Conservation (phyloP, 2,797 vertebrate genomes). For the Danio aesculapii region DNA sequence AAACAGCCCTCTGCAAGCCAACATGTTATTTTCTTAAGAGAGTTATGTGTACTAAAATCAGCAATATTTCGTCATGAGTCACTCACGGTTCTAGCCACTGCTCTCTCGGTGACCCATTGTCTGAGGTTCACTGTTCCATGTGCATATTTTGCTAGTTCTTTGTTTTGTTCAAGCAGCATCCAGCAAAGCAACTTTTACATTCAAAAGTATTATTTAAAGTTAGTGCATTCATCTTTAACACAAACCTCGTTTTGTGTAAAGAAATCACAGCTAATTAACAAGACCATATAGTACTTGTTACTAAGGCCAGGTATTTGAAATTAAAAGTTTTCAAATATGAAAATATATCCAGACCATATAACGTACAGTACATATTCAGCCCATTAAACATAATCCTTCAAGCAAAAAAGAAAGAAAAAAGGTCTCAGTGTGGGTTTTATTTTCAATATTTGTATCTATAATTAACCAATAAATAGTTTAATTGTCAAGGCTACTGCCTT, state of each 20-base stretch:
- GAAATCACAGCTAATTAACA: constrained; percentile 72
- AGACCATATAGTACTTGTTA: constrained; percentile 59
- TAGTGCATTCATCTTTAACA: constrained; percentile 74
- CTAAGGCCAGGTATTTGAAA: constrained; percentile 71
- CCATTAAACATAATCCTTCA: constrained; percentile 52
- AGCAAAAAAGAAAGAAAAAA: constrained; percentile 34
- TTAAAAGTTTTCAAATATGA: constrained; percentile 62
- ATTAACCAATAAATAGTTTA: constrained; percentile 10
- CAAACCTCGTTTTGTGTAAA: constrained; percentile 63
- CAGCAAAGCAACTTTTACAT: constrained; percentile 76
- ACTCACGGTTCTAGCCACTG: constrained; percentile 15
- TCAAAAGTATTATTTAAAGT: constrained; percentile 75
- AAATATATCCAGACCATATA: constrained; percentile 65
- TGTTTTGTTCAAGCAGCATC: constrained; percentile 76
- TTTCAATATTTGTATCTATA: constrained; percentile 28
- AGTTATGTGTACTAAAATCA: constrained; percentile 46
- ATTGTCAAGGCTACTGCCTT: constrained; percentile 42
- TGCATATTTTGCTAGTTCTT: constrained; percentile 61
- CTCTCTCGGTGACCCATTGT: constrained; percentile 50
- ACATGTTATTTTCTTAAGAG: constrained; percentile 22
- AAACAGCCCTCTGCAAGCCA: constrained; percentile 44
- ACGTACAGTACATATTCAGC: constrained; percentile 59
- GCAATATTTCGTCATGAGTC: constrained; percentile 42
- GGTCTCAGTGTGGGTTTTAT: constrained; percentile 40
- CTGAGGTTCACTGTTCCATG: constrained; percentile 58